A percentile compares a stretch with the other conserved stretches of the same genome.
phyloP scores from a whole-genome alignment of 2,888 invertebrate species.

The Esperia sulphurella region DNA sequence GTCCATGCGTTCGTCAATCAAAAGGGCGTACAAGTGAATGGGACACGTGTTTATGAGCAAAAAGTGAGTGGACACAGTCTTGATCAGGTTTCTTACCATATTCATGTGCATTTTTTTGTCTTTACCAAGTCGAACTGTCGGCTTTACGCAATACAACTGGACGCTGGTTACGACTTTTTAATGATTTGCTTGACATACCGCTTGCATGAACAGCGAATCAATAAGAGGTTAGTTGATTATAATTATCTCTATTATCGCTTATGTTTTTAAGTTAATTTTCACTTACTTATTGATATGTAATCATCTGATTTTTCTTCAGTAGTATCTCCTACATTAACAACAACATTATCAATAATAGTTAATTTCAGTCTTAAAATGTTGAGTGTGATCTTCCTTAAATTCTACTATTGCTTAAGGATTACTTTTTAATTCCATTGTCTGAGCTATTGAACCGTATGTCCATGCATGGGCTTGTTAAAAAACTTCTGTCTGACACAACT shows the following conservation, averaged over 20 bases:
- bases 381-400: no score
- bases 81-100: constrained; percentile 33
- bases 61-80: constrained; percentile 32
- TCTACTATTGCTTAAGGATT: neutral
- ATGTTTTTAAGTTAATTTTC: no score
- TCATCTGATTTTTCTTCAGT: no score
- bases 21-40: constrained; percentile 18
- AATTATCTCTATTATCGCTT: no score
- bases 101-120: constrained; percentile 28
- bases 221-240: neutral
- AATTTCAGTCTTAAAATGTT: no score
- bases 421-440: neutral
- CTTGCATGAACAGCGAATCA: constrained; percentile 15
- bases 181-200: constrained; percentile 14
- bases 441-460: constrained; percentile 1
- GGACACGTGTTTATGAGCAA: constrained; percentile 20
- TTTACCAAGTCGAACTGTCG: constrained; percentile 21
- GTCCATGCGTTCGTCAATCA: constrained; percentile 8
- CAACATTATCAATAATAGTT: no score
- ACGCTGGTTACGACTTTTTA: constrained; percentile 25
- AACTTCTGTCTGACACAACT: constrained; percentile 1
- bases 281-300: no score
- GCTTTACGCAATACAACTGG: constrained; percentile 31
- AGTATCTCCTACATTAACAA: no score
- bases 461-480: constrained; percentile 10